Evolutionary conservation across 2,888 invertebrate species (phyloP).

Genomic region (Hesperia comma): DNA sequence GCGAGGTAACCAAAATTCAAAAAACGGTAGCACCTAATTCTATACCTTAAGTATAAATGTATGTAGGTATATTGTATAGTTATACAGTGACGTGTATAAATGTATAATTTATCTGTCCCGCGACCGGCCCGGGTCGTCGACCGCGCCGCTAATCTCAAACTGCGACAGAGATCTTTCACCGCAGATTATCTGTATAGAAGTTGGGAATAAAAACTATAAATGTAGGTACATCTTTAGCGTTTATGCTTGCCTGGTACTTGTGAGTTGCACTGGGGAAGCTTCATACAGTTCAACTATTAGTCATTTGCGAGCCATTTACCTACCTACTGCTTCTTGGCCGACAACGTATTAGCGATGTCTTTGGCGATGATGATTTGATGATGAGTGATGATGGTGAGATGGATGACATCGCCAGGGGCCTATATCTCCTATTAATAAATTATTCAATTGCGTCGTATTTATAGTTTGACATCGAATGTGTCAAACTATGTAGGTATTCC

Average conservation of each 20-base stretch:
- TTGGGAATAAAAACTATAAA: conserved; percentile 9
- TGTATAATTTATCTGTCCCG: conserved; percentile 14
- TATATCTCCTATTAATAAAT: no score
- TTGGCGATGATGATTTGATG: no score
- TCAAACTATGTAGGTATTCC: no score
- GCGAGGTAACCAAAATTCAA: background rate
- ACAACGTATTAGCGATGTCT: no score
- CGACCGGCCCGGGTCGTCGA: conserved; percentile 9
- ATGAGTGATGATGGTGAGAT: no score
- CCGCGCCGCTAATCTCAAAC: conserved; percentile 13
- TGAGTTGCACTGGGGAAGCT: background rate
- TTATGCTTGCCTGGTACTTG: conserved; percentile 3
- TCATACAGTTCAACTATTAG: no score
- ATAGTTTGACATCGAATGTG: no score
- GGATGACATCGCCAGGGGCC: no score
- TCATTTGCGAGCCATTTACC: no score
- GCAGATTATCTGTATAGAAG: conserved; percentile 6
- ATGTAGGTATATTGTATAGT: conserved; percentile 1
- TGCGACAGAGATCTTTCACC: conserved; percentile 15
- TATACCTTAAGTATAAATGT: background rate
- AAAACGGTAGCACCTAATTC: background rate
- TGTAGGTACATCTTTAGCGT: background rate
- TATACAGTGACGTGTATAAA: conserved; percentile 7
- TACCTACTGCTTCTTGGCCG: no score
- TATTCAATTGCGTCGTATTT: no score